Conservation (phyloP, 2,888 invertebrate genomes). For the Cantharis lateralis region DNA sequence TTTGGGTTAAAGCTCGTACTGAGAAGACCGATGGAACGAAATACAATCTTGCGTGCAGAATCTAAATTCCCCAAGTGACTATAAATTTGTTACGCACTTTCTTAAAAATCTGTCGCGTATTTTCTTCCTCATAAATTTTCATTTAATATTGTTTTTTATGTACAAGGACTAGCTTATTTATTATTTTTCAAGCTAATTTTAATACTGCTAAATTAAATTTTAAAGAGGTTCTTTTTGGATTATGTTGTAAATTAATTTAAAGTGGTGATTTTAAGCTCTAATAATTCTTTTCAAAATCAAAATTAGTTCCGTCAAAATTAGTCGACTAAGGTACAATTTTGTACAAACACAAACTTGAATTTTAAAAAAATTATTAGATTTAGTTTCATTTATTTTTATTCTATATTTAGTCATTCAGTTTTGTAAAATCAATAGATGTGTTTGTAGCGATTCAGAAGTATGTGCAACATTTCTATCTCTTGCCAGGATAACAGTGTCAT, state of each 20-base stretch:
- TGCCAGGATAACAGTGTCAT: too few species aligned
- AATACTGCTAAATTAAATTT: background rate
- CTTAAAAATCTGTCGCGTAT: slow-evolving; percentile 29
- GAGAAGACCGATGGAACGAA: slow-evolving; percentile 21
- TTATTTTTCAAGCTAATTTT: slow-evolving; percentile 14
- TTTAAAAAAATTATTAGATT: too few species aligned
- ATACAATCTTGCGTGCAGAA: slow-evolving; percentile 26
- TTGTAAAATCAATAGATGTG: too few species aligned
- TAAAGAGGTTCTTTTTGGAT: background rate
- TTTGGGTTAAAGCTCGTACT: slow-evolving; percentile 22
- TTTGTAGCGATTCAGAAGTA: too few species aligned
- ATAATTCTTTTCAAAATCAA: too few species aligned
- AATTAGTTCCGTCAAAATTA: too few species aligned
- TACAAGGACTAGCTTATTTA: slow-evolving; percentile 27
- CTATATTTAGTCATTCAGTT: too few species aligned
- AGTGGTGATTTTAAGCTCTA: too few species aligned
- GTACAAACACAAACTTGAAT: too few species aligned
- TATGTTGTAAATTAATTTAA: background rate
- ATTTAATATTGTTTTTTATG: slow-evolving; percentile 19
- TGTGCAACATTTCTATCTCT: too few species aligned
- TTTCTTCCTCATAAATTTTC: slow-evolving; percentile 26
- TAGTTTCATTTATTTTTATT: too few species aligned
- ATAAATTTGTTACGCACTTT: slow-evolving; percentile 33
- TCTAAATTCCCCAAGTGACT: slow-evolving; percentile 32
- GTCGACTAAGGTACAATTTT: too few species aligned